Evolutionary conservation across 2,113 vertebrate genomes (phyloP).

Genomic region (Tamias sibiricus): DNA sequence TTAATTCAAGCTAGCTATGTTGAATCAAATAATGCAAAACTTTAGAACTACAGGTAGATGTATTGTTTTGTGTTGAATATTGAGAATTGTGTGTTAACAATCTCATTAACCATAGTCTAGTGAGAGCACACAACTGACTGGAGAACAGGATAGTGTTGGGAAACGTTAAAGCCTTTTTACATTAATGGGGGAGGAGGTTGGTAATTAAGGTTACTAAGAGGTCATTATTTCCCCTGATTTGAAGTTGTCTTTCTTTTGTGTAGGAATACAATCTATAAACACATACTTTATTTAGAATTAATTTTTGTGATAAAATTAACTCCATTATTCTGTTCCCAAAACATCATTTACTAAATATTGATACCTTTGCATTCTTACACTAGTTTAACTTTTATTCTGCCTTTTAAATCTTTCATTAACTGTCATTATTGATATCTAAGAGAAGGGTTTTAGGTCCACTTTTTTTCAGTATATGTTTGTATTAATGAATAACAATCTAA

Average conservation of each 20-base stretch:
- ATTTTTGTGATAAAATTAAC: conserved; percentile 54
- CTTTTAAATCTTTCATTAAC: conserved; percentile 43
- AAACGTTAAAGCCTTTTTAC: conserved; percentile 39
- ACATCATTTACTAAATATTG: conserved; percentile 47
- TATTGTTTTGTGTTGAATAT: conserved; percentile 53
- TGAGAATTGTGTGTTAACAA: conserved; percentile 39
- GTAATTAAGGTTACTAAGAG: conserved; percentile 18
- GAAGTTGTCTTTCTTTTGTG: conserved; percentile 44
- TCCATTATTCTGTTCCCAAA: conserved; percentile 49
- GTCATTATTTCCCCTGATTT: neutral
- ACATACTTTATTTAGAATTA: conserved; percentile 1
- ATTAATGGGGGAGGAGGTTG: neutral
- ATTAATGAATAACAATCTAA: conserved; percentile 41
- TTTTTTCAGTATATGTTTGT: conserved; percentile 47
- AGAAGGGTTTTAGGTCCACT: neutral
- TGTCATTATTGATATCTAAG: conserved; percentile 51
- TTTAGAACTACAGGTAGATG: conserved; percentile 22
- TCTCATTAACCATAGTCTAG: conserved; percentile 1
- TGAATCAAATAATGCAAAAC: conserved; percentile 48
- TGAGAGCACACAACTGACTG: neutral
- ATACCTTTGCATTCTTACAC: neutral
- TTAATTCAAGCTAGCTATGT: conserved; percentile 60
- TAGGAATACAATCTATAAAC: neutral
- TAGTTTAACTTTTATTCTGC: conserved; percentile 57
- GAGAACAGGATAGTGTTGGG: neutral